Evolutionary conservation across 1,140 invertebrate genomes (phyloP).

Genomic region (Antheraea pernyi): DNA sequence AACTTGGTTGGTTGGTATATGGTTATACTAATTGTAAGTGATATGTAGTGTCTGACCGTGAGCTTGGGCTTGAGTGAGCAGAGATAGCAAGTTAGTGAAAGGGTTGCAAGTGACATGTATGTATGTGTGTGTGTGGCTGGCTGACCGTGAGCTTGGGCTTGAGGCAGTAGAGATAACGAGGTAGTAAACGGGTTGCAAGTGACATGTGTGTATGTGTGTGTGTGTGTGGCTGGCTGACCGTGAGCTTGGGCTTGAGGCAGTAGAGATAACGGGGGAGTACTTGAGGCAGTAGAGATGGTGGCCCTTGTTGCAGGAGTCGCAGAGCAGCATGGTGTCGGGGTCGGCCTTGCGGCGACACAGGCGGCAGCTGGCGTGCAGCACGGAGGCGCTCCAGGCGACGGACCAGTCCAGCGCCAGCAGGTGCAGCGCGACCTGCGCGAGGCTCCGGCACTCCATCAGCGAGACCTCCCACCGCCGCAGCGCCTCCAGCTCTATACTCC

Average conservation of each 20-base stretch:
- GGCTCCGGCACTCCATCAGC: conserved; percentile 89
- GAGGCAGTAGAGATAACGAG: conserved; percentile 79
- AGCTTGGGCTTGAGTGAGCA: conserved; percentile 87
- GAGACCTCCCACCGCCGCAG: conserved; percentile 93
- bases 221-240: conserved; percentile 70
- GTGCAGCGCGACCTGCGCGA: conserved; percentile 82
- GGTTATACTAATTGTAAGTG: too few relatives aligned
- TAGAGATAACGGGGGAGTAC: too few relatives aligned
- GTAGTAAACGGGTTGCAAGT: too few relatives aligned
- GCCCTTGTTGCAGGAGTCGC: conserved; percentile 95
- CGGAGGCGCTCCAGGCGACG: conserved; percentile 87
- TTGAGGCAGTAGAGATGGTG: conserved; percentile 94
- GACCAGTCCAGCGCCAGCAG: conserved; percentile 85
- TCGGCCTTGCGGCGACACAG: conserved; percentile 91
- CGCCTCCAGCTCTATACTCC: conserved; percentile 54
- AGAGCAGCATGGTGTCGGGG: conserved; percentile 95
- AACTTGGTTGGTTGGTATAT: too few relatives aligned
- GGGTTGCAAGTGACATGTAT: too few relatives aligned
- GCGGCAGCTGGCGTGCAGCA: conserved; percentile 90
- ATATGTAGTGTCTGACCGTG: neutral
- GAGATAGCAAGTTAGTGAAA: too few relatives aligned
- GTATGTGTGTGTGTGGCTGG: conserved; percentile 23
- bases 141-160: conserved; percentile 91
- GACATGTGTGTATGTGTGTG: too few relatives aligned
- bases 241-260: conserved; percentile 92